Evolutionary conservation across 2,113 vertebrate species (phyloP), one percentile per base, ranked within the genome.

Genomic region (Promerops cafer): DNA sequence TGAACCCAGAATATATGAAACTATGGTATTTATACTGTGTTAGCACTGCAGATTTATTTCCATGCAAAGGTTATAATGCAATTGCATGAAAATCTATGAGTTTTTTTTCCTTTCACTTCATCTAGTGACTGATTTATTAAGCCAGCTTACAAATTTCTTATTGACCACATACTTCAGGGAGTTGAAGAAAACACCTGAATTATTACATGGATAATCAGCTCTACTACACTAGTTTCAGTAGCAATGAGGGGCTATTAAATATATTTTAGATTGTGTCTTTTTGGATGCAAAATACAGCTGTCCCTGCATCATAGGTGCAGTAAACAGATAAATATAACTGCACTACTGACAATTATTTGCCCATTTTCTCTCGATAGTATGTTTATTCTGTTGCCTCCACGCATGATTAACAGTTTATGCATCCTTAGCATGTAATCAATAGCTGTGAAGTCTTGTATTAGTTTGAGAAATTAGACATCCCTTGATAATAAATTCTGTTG

Each of bases 401-500:
- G 65, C 93, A 96, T 98, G 98, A 98, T 98, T 98, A 98, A 98
- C 96, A 97, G 97, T 95, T 98, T 96, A 96, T 90, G 63, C 90
- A 97, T 97, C 97, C 97, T 98, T 98, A 98, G 96, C 91, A 91
- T 91, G 94, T 96, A 98, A 98, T 99, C 98, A 98, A 98, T 99
- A 98, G 91, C 80, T 93, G 95, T 85, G 80, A 98, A 98, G 94
- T 96, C 95, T 97, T 95, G 82, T 97, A 98, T 98, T 98, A 97
- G 96, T 92, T 97, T 98, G 97, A 96, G 96, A 98, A 98, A 98
- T 98, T 98, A 98, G 96, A 97, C 83, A 97, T 97, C 91, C 82
- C 96, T 89, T 97, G 96, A 98, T 98, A 98, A 99, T 98, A 99
- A 99, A 98, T 98, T 98, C 96, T 86, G 98, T 98, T 89, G 98